These are phyloP conservation scores for Phalacrocorax brasilianus DNA, from an alignment of 2,113 vertebrate species.

Conservation along the genomic window DNA sequence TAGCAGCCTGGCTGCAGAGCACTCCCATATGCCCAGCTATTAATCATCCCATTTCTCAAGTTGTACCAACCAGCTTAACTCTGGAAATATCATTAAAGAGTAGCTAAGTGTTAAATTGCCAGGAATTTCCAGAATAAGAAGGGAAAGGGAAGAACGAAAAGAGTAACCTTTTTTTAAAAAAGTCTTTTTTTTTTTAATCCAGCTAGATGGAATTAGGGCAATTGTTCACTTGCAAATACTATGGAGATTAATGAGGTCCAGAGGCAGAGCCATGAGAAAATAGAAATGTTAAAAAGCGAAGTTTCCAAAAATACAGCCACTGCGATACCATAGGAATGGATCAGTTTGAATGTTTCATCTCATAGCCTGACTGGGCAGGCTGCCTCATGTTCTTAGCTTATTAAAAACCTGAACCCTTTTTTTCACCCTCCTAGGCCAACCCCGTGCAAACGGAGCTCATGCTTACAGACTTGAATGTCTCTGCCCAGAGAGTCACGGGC, in stretches of 20 bases:
- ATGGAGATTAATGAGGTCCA: slow-evolving; percentile 77
- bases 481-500: background rate
- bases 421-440: background rate
- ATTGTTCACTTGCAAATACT: slow-evolving; percentile 78
- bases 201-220: slow-evolving; percentile 75
- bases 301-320: slow-evolving; percentile 78
- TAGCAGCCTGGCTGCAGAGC: slow-evolving; percentile 56
- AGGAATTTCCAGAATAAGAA: slow-evolving; percentile 72
- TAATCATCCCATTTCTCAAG: slow-evolving; percentile 70
- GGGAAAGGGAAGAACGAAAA: slow-evolving; percentile 49
- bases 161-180: background rate
- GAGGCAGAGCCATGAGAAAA: slow-evolving; percentile 74
- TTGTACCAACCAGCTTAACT: slow-evolving; percentile 68
- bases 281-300: slow-evolving; percentile 59
- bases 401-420: slow-evolving; percentile 30
- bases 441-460: background rate
- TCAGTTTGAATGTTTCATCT: slow-evolving; percentile 70
- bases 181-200: slow-evolving; percentile 25
- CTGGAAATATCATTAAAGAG: slow-evolving; percentile 77
- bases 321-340: slow-evolving; percentile 64
- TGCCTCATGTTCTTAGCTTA: slow-evolving; percentile 48
- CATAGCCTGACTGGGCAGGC: slow-evolving; percentile 58
- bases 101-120: slow-evolving; percentile 72
- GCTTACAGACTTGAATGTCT: background rate
- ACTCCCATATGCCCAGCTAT: slow-evolving; percentile 61